Evolutionary conservation across 2,888 invertebrate species (phyloP).

Genomic region (Myopa testacea): DNA sequence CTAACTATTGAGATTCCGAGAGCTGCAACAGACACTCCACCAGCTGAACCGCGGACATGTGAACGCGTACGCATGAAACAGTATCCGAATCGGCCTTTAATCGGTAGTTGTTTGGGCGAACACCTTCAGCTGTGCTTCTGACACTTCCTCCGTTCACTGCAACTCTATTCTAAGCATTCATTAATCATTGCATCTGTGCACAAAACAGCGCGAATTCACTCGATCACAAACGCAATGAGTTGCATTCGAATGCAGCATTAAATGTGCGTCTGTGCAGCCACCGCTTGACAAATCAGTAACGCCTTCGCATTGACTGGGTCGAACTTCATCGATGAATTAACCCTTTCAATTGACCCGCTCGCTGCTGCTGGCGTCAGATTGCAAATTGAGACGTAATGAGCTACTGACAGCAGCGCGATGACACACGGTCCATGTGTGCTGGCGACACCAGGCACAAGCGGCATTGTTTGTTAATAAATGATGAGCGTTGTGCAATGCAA

Average conservation of each 20-base stretch:
- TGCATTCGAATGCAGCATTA: slow-evolving; percentile 10
- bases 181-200: slow-evolving; percentile 25
- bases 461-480: slow-evolving; percentile 29
- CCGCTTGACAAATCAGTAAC: slow-evolving; percentile 8
- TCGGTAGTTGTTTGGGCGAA: not conserved
- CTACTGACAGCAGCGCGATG: slow-evolving; percentile 14
- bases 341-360: slow-evolving; percentile 25
- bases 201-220: slow-evolving; percentile 1
- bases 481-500: slow-evolving; percentile 26
- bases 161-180: slow-evolving; percentile 6
- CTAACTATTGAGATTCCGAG: too few relatives aligned
- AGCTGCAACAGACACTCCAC: too few relatives aligned
- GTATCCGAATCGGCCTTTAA: not conserved
- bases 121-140: slow-evolving; percentile 12
- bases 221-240: slow-evolving; percentile 19
- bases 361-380: slow-evolving; percentile 21
- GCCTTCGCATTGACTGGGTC: slow-evolving; percentile 1
- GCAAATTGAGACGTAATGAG: slow-evolving; percentile 38
- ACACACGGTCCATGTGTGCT: not conserved
- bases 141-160: not conserved
- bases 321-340: not conserved
- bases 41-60: too few relatives aligned
- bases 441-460: slow-evolving; percentile 15
- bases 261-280: slow-evolving; percentile 26
- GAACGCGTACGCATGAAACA: not conserved